Evolutionary conservation across 1,140 invertebrate species (phyloP).

Genomic region (Diabrotica undecimpunctata): DNA sequence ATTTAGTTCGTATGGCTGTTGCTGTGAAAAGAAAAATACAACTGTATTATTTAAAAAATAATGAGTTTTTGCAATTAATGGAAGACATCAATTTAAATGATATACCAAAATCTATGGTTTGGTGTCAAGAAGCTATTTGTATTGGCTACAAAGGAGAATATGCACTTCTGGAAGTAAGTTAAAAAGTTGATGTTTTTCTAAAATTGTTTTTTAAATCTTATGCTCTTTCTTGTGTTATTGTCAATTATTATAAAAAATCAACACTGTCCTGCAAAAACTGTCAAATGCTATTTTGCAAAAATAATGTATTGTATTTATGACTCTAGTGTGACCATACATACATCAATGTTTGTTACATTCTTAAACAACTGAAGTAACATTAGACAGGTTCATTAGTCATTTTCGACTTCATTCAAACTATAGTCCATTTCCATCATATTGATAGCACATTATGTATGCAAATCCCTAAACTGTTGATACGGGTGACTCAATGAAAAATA

Average conservation of each 20-base stretch:
- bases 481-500: no score
- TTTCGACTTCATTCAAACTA: no score
- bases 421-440: no score
- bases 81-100: conserved; percentile 78
- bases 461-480: no score
- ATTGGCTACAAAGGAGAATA: conserved; percentile 84
- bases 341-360: no score
- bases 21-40: conserved; percentile 83
- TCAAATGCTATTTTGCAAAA: no score
- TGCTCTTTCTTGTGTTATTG: neutral
- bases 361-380: no score
- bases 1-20: conserved; percentile 79
- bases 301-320: no score
- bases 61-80: conserved; percentile 71
- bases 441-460: no score
- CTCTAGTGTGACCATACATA: no score
- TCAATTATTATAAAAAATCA: neutral
- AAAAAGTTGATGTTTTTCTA: neutral
- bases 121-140: conserved; percentile 79
- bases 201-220: neutral
- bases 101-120: conserved; percentile 78
- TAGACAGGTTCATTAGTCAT: no score
- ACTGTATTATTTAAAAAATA: conserved; percentile 86
- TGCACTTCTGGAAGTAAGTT: conserved; percentile 66
- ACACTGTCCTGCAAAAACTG: no score